Evolutionary conservation across 2,113 vertebrate genomes (phyloP), one percentile per base, ranked within the genome.

Genomic region (Hylia prasina): DNA sequence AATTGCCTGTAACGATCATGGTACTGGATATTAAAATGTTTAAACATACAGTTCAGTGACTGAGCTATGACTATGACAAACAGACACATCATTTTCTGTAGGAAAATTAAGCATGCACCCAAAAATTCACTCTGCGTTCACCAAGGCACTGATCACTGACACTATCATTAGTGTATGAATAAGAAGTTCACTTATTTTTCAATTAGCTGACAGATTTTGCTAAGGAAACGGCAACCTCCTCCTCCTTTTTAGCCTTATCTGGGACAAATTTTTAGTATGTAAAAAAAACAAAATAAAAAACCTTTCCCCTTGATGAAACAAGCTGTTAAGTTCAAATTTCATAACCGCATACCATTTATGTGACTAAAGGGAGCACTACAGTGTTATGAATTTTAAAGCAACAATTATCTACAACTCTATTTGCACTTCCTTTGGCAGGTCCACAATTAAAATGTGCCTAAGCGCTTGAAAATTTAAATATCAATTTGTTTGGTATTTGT

Each of bases 381-480:
- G 57, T 72, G 64, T 90, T 91, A 96, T 64, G 69, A 91, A 90
- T 96, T 97, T 96, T 94, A 93, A 96, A 97, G 87, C 78, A 97
- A 97, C 69, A 90, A 96, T 96, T 94, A 93, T 75, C 91, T 91
- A 70, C 73, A 96, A 95, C 82, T 96, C 37, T 96, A 70, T 95
- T 93, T 97, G 83, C 70, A 97, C 93, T 96, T 97, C 83, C 91
- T 94, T 96, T 96, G 97, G 87, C 88, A 97, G 92, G 90, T 79
- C 72, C 94, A 93, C 91, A 97, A 96, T 97, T 91, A 93, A 90
- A 97, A 97, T 72, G 89, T 90, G 85, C 90, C 94, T 94, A 94
- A 95, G 90, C 53, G 57, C 84, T 88, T 90, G 80, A 89, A 96
- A 95, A 96, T 96, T 96, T 97, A 97, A 96, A 94, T 93, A 90